Evolutionary conservation across 2,113 vertebrate genomes (phyloP).

Genomic region (Sardina pilchardus): DNA sequence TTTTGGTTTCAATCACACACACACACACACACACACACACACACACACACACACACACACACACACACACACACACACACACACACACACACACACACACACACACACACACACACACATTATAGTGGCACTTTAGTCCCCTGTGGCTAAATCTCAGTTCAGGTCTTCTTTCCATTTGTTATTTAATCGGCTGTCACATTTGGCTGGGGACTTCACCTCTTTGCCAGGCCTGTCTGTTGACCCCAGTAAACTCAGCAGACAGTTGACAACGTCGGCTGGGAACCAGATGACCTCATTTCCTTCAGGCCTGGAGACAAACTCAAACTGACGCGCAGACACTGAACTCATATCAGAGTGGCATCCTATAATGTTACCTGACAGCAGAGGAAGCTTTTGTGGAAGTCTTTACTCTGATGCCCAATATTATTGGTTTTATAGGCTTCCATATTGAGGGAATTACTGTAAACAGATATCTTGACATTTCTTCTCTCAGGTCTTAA

Average conservation of each 20-base stretch:
- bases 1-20: neutral
- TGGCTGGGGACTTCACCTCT: neutral
- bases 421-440: neutral
- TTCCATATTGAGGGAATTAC: neutral
- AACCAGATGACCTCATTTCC: neutral
- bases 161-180: neutral
- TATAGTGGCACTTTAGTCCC: neutral
- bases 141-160: neutral
- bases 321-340: neutral
- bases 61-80: neutral
- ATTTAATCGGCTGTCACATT: neutral
- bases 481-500: neutral
- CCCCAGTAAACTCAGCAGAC: neutral
- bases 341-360: neutral
- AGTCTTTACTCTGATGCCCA: neutral
- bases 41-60: neutral
- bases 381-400: neutral
- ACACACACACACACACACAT: conserved; percentile 1
- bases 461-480: no score
- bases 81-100: conserved; percentile 4
- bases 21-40: neutral
- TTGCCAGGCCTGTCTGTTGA: neutral
- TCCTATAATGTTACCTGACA: neutral
- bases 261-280: neutral
- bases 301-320: neutral